Conservation (phyloP, 2,888 invertebrate genomes). For the Trissolcus japonicus region DNA sequence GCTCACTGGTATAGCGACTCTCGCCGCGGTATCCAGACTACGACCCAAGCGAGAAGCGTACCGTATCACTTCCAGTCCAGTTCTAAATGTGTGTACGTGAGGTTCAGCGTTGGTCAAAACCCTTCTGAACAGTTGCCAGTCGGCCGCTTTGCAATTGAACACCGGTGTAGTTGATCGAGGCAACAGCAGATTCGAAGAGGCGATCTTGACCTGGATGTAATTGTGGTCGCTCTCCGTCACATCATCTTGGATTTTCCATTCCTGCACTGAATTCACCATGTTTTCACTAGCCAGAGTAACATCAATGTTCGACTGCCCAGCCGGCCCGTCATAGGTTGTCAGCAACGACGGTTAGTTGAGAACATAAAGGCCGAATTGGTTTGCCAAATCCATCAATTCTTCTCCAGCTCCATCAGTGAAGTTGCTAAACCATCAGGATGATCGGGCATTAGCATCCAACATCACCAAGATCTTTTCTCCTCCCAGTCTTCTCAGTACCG, state of each 20-base stretch:
- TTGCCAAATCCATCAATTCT: conserved; percentile 1
- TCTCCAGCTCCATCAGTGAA: background rate
- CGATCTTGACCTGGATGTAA: background rate
- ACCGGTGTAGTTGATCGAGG: background rate
- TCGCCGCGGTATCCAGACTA: background rate
- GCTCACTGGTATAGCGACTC: background rate
- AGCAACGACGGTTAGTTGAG: background rate
- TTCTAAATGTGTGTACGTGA: background rate
- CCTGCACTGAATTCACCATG: background rate
- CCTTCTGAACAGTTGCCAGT: background rate
- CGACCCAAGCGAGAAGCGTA: too few relatives aligned
- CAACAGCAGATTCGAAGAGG: background rate
- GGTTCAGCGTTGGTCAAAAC: background rate
- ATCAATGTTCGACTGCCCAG: conserved; percentile 28
- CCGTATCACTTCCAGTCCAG: background rate
- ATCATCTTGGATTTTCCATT: conserved; percentile 5
- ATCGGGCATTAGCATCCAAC: conserved; percentile 32
- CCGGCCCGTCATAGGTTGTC: background rate
- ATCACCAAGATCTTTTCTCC: conserved; percentile 15
- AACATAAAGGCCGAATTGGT: background rate
- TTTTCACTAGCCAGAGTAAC: conserved; percentile 16
- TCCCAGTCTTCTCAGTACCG: background rate
- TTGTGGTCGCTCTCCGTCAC: conserved; percentile 39
- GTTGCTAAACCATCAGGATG: background rate
- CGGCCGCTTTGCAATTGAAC: background rate